Evolutionary conservation across 1,140 invertebrate species (phyloP).

Genomic region (Stenopsyche tienmushanensis): DNA sequence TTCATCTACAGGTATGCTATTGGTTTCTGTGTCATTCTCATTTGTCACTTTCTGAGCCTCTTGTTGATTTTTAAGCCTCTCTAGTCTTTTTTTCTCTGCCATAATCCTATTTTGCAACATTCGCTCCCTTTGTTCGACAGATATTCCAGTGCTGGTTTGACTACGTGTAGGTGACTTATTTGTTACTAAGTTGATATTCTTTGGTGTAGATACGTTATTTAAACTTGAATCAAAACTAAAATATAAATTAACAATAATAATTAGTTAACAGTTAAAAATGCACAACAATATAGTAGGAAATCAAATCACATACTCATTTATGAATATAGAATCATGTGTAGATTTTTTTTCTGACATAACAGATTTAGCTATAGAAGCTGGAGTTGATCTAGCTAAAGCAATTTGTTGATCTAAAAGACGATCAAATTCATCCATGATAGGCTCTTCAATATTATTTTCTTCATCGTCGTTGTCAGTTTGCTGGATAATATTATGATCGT

Average conservation of each 20-base stretch:
- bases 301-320: too few species aligned
- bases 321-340: too few species aligned
- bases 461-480: constrained; percentile 52
- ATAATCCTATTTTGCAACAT: constrained; percentile 51
- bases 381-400: constrained; percentile 41
- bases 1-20: not conserved
- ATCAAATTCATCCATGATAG: constrained; percentile 52
- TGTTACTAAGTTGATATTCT: too few species aligned
- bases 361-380: constrained; percentile 21
- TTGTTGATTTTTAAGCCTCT: constrained; percentile 20
- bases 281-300: too few species aligned
- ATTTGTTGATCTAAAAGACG: constrained; percentile 53
- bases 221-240: too few species aligned
- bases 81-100: constrained; percentile 50
- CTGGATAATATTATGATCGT: constrained; percentile 46
- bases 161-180: not conserved
- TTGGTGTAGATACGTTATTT: too few species aligned
- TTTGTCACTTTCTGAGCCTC: constrained; percentile 14
- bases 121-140: constrained; percentile 50
- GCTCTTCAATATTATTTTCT: constrained; percentile 42
- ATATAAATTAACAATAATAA: too few species aligned
- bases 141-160: constrained; percentile 41
- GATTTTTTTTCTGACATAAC: too few species aligned
- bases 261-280: too few species aligned
- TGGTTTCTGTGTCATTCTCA: not conserved